Base-by-base conservation (phyloP, 2,888 invertebrate genomes). In the Eupithecia dodoneata region DNA sequence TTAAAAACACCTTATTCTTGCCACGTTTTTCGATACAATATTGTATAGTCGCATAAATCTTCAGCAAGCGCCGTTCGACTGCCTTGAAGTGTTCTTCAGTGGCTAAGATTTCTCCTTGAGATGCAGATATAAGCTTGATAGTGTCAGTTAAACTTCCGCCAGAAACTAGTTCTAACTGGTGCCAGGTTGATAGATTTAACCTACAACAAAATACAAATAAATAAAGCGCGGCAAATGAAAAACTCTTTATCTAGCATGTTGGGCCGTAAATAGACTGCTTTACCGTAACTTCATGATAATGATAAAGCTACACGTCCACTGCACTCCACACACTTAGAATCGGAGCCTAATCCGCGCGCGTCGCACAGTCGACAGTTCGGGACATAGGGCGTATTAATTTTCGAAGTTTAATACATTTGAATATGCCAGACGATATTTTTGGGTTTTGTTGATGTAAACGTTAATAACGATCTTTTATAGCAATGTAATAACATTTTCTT, bases 31-130 rank as follows among this genome's bases (percentile, higher is more conserved):
- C 95, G 85, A 97, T 96, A 89, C 98, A 98, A 88, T 96, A 96
- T 89, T 97, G 97, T 71, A 98, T 96, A 73, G 97, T 96, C 13
- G 97, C 97, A 90, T 97, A 97, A 67, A 98, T 94, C 82, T 97
- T 96, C 73, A 97, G 91, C 63, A 98, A 90, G 87, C 98, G 94
- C 81, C 98, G 94, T 88, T 98, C 97, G 67, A 98, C 94, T 12
- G 98, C 98, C 85, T 95, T 95, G 76, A 97, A 96, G 91, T 98
- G 98, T 67, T 96, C 96, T 74, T 96, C 95, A 3, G 97, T 97
- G 15, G 98, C 95, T 6, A 98, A 89, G 10, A 96, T 96, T 80
- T 94, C 92, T 3, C 88, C 89, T 81, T 96, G 93, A 74, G 98
- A 91, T 52, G 97, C 95, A 79, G 96, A 95, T 69, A 94, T 84